Evolutionary conservation across 2,888 invertebrate genomes (phyloP).

Genomic region (Epsilonema sp.): DNA sequence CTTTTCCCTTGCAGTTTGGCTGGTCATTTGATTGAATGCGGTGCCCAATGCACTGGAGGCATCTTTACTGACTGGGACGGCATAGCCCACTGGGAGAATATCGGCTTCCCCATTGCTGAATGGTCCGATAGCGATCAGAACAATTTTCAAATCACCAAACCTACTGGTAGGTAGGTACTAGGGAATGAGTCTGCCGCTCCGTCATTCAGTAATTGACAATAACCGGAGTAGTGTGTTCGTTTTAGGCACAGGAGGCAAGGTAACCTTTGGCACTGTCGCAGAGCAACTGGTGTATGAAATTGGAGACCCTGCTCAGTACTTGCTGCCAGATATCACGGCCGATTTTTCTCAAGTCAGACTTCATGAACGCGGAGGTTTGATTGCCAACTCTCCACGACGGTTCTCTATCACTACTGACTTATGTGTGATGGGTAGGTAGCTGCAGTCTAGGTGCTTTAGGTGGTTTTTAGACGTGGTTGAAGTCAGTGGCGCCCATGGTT

Average conservation of each 20-base stretch:
- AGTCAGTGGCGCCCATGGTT: too few relatives aligned
- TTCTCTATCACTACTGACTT: neutral
- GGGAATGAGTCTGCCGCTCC: too few relatives aligned
- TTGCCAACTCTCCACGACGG: neutral
- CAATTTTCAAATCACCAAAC: constrained; percentile 33
- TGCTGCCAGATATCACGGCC: constrained; percentile 36
- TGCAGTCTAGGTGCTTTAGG: too few relatives aligned
- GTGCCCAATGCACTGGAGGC: constrained; percentile 37
- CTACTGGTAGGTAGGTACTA: constrained; percentile 12
- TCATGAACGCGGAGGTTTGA: constrained; percentile 15
- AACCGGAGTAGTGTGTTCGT: neutral
- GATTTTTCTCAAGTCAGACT: constrained; percentile 33
- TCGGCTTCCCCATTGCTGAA: constrained; percentile 37
- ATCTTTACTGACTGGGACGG: constrained; percentile 37
- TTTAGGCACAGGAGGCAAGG: constrained; percentile 33
- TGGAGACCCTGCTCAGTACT: constrained; percentile 33
- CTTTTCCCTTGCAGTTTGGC: constrained; percentile 29
- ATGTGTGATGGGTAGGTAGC: too few relatives aligned
- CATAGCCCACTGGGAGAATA: constrained; percentile 30
- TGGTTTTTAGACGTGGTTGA: too few relatives aligned
- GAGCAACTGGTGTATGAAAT: constrained; percentile 38
- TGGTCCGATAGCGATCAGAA: constrained; percentile 28
- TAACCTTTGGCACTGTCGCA: constrained; percentile 32
- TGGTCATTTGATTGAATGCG: constrained; percentile 38
- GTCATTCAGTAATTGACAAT: too few relatives aligned